Percentiles rank a stretch among this genome's conserved stretches.
phyloP scores from a whole-genome alignment of 2,797 vertebrate genomes.

The Xenentodon cancila region DNA sequence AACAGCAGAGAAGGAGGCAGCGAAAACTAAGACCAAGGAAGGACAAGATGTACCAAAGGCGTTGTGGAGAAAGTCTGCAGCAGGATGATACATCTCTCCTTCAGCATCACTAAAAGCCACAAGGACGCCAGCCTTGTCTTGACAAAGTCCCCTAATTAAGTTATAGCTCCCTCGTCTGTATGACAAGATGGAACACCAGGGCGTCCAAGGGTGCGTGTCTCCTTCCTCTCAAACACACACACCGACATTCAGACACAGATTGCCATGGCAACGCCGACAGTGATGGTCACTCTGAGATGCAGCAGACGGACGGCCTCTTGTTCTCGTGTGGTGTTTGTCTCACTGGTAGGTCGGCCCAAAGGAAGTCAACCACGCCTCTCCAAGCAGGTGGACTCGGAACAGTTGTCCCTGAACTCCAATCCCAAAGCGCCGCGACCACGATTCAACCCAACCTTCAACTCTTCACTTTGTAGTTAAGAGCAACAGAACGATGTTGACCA shows the following conservation, averaged over 20 bases:
- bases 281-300: conserved; percentile 48
- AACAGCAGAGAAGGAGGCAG: not conserved
- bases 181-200: conserved; percentile 46
- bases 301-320: conserved; percentile 52
- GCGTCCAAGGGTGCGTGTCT: conserved; percentile 44
- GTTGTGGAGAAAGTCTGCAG: not conserved
- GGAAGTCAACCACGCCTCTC: too few species aligned
- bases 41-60: not conserved
- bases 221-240: conserved; percentile 22
- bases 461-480: too few species aligned
- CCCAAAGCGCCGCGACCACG: too few species aligned
- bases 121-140: conserved; percentile 64
- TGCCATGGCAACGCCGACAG: conserved; percentile 67
- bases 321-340: conserved; percentile 13
- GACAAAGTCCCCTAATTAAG: conserved; percentile 72
- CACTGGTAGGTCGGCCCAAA: too few species aligned
- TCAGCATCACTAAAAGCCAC: conserved; percentile 50
- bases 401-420: too few species aligned
- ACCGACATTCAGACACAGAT: conserved; percentile 28
- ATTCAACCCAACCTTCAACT: too few species aligned
- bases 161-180: conserved; percentile 52
- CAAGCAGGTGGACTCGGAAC: too few species aligned
- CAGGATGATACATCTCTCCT: conserved; percentile 45
- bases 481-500: too few species aligned
- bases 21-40: not conserved